Base-by-base conservation (phyloP, 1,140 invertebrate genomes). In the Drosophila malerkotliana region DNA sequence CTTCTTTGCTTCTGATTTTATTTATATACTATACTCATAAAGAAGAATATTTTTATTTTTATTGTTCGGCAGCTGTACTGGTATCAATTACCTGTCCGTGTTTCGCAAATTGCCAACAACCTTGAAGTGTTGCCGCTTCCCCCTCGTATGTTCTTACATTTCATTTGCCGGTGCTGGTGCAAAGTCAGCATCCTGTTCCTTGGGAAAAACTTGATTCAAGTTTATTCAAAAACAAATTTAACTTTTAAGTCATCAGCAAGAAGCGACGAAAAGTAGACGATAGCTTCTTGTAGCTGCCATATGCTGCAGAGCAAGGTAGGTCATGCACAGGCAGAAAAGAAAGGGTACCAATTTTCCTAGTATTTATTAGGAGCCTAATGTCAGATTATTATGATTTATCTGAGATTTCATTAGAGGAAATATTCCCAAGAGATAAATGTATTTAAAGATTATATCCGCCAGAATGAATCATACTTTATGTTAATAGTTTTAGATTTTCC, bases 161-260 rank as follows among this genome's bases (percentile, higher is more conserved):
- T 48, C 30, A 15, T 41, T 41, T 18, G 26, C 26, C 26, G 26
- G 26, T 18, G 26, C 26, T 7, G 26, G 26, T 28, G 26, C 26
- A 28, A 28, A 28, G 26, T 28, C 26, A 28, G 26, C 26, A 28
- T 28, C 26, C 26, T 28, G 14, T 44, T 45, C 30, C 48, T 60
- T 61, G 44, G 26, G 48, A 57, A 51, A 81, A 85, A 85, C 63
- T 85, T 85, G 82, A 87, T 87, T 87, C 77, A 87, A 85, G 82
- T 87, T 81, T 87, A 72, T 78, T 77, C 58, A 62, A 74, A 85
- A 87, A 76, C 75, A 78, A 87, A 85, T 85, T 85, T 87, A 85
- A 85, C 78, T 85, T 85, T 87, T 85, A 87, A 87, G 78, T 81
- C 82, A 85, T 87, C 82, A 63, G 57, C 63, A 48, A 77, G 56